Base-by-base conservation (phyloP, 1,140 invertebrate species). In the Schlechtendalia chinensis region DNA sequence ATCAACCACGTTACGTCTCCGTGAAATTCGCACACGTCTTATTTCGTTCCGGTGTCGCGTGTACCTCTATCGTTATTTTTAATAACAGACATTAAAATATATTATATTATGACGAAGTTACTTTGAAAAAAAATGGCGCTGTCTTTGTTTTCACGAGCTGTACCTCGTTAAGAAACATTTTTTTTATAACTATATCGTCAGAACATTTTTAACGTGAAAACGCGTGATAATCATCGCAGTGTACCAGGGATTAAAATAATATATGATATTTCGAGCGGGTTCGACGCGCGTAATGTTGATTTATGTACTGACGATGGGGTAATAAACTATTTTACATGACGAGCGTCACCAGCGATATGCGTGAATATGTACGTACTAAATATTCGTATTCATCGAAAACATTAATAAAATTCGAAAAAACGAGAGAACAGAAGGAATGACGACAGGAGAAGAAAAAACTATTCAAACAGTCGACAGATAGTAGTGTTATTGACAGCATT, bases 311-410 rank as follows among this genome's bases (percentile, higher is more conserved):
- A 45, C 29, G 16, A 67, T n/a, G 8, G 8, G 32, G 19, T 67
- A 19, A 67, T 67, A 67, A 65, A 67, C 63, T 67, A 67, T 67
- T 67, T 45, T 67, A 67, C 63, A 67, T 22, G n/a, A 67, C 32
- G 63, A 67, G n/a, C n/a, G 32, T 32, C 32, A n/a, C 14, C 63
- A 22, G 19, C 12, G 63, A 32, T 65, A 11, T 32, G n/a, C 32
- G 45, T n/a, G n/a, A n/a, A n/a, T n/a, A n/a, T n/a, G n/a, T 67
- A 67, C 63, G 14, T 67, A n/a, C 45, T 22, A 6, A 17, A 5
- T 67, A 45, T 67, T 67, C 32, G 19, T n/a, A 67, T 45, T 45
- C 63, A 45, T 45, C 32, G 32, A 32, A 67, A 67, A 67, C 63
- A 67, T 67, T 67, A 67, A 67, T 67, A 67, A 67, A 67, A 67